A percentile compares a stretch with the other conserved stretches of the same genome.
These are phyloP conservation scores for Cataglyphis albicans DNA, from an alignment of 2,888 invertebrate genomes.

Conservation along the genomic window DNA sequence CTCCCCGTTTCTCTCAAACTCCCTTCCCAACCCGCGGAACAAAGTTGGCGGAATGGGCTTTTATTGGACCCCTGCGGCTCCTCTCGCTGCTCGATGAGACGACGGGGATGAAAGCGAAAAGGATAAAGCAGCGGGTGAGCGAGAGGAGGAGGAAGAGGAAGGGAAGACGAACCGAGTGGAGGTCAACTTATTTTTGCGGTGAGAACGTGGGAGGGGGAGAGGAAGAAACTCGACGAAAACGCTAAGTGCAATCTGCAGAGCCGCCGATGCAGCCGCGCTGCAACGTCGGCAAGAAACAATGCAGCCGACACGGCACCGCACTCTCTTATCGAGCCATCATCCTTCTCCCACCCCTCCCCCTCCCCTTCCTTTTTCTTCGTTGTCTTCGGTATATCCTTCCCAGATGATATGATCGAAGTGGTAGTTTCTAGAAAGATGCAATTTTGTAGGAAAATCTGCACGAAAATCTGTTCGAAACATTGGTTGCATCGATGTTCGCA, in stretches of 20 bases:
- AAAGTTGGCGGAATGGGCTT: constrained; percentile 62
- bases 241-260: constrained; percentile 79
- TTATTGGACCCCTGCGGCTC: constrained; percentile 69
- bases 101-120: constrained; percentile 1
- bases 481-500: not conserved
- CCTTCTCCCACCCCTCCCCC: not conserved
- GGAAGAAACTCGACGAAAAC: constrained; percentile 74
- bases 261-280: constrained; percentile 76
- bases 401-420: not conserved
- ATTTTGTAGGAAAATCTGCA: constrained; percentile 14
- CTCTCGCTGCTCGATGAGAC: constrained; percentile 67
- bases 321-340: constrained; percentile 76
- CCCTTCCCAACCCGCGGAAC: constrained; percentile 62
- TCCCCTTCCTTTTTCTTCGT: not conserved
- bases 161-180: constrained; percentile 15
- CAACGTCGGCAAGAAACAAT: constrained; percentile 83
- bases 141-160: not conserved
- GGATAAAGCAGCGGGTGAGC: constrained; percentile 26
- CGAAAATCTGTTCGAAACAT: not conserved
- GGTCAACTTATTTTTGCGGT: constrained; percentile 72
- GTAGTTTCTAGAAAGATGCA: not conserved
- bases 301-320: constrained; percentile 78
- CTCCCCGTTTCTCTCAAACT: not conserved
- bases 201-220: constrained; percentile 2
- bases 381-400: constrained; percentile 54